A percentile compares a stretch with the other conserved stretches of the same genome.
These are phyloP conservation scores for Mirounga angustirostris DNA, from an alignment of 2,113 vertebrate genomes.

Conservation along the genomic window DNA sequence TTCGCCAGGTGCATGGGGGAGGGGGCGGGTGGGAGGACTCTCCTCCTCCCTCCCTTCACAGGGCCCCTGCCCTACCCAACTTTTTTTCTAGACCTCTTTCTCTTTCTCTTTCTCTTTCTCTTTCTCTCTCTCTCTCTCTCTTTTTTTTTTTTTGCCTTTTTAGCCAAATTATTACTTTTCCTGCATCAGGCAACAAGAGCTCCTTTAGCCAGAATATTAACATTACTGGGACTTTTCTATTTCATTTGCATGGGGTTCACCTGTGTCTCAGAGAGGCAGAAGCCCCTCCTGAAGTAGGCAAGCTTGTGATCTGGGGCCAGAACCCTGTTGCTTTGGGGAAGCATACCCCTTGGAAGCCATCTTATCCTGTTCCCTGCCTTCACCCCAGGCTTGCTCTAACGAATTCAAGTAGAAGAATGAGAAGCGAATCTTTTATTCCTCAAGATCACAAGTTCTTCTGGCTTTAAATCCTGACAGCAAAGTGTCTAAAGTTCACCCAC, in stretches of 20 bases:
- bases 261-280: not conserved
- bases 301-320: not conserved
- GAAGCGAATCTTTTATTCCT: slow-evolving; percentile 27
- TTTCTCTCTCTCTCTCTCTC: not conserved
- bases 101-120: not conserved
- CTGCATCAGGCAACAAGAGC: not conserved
- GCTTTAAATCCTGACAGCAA: not conserved
- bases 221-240: not conserved
- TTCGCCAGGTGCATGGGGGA: slow-evolving; percentile 53
- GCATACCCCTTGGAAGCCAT: not conserved
- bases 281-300: not conserved
- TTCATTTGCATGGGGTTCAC: not conserved
- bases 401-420: not conserved
- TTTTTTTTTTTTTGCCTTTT: not conserved
- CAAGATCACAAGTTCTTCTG: not conserved
- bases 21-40: not conserved
- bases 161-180: slow-evolving; percentile 13
- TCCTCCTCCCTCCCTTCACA: not conserved
- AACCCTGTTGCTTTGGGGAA: not conserved
- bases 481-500: not conserved
- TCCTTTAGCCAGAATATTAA: slow-evolving; percentile 1
- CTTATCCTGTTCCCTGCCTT: not conserved
- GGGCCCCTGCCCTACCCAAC: not conserved
- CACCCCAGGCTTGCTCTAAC: not conserved
- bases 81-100: not conserved